Conservation (phyloP, 2,113 vertebrate species). For the Nyctibius bracteatus region DNA sequence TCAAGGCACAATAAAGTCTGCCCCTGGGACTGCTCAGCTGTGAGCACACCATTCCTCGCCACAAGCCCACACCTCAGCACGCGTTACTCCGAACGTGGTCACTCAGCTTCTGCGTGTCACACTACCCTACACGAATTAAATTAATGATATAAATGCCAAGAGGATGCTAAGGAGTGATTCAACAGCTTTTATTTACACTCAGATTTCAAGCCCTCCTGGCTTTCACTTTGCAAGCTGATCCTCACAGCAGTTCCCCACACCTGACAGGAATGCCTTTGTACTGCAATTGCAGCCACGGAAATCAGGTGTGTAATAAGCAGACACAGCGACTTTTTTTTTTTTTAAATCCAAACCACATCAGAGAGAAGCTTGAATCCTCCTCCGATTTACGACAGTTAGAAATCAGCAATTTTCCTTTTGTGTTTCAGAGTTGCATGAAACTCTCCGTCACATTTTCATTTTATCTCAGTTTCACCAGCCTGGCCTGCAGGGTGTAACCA, state of each 20-base stretch:
- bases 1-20: rapidly evolving
- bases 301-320: not conserved
- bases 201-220: not conserved
- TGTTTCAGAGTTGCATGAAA: not conserved
- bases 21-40: not conserved
- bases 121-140: rapidly evolving
- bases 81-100: rapidly evolving
- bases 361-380: not conserved
- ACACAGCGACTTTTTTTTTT: not conserved
- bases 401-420: conserved; percentile 1
- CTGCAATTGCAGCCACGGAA: not conserved
- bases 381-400: not conserved
- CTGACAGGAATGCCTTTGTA: not conserved
- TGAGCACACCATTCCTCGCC: rapidly evolving
- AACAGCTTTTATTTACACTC: not conserved
- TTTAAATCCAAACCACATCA: conserved; percentile 4
- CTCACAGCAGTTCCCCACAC: not conserved
- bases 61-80: not conserved
- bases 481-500: not conserved
- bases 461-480: not conserved
- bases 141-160: rapidly evolving
- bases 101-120: not conserved
- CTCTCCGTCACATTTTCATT: not conserved
- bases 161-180: not conserved
- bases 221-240: not conserved